Base-by-base conservation (phyloP, 2,888 invertebrate genomes). In the Liodrosophila aerea region DNA sequence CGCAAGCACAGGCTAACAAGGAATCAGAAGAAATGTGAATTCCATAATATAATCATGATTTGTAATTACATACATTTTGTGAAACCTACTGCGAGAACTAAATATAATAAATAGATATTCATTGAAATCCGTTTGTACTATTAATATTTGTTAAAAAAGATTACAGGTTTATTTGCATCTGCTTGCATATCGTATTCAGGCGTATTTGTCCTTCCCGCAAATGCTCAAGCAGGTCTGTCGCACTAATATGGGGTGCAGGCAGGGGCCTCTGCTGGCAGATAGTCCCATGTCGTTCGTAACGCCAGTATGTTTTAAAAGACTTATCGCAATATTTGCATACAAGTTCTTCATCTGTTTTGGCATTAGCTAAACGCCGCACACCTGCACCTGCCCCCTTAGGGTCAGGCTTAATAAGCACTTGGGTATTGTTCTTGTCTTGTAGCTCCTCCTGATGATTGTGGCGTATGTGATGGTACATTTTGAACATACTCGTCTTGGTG, bases 401-500 rank as follows among this genome's bases (percentile, higher is more conserved):
- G 37, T 80, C 85, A 4, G 64, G 40, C 13, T 85, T 80, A 4
- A 85, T 69, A 1, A 85, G 34, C 22, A 80, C 18, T 11, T 76
- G 74, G 0, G 65, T 68, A 7, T 76, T 80, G 37, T 77, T 69
- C 0, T 66, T 64, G 7, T 60, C 41, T 29, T 71, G 68, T 11
- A 83, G 39, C 9, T 76, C 71, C 1, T 64, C 69, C n/a, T 76
- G 65, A 61, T 87, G 87, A 40, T 77, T 74, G 51, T 78, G 69
- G n/a, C 85, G 76, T 43, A 87, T 72, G 51, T 88, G 87, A 45
- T 86, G 81, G 18, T 76, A 58, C 63, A 88, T 88, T 64, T 88
- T 88, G 0, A 81, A 72, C 61, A 86, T 88, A 51, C 85, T 88
- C 0, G 88, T 87, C 60, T 88, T 88, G 1, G 88, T 84, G 13